Conservation (phyloP, 1,140 invertebrate species). For the Cotesia typhae region DNA sequence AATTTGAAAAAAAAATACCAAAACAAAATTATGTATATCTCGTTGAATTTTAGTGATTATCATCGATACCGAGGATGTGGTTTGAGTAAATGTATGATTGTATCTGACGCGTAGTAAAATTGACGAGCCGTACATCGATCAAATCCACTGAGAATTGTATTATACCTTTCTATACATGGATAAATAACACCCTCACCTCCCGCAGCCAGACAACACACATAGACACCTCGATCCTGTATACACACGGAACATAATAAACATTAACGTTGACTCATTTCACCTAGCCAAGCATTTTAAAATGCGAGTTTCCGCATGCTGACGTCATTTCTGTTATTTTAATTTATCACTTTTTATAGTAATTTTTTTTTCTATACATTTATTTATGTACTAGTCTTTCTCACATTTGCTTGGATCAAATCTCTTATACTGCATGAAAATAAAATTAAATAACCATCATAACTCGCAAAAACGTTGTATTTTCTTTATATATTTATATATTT, state of each 20-base stretch:
- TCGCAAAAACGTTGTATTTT: too few species aligned
- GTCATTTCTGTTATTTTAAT: conserved; percentile 20
- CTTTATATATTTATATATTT: too few species aligned
- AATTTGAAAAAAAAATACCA: background rate
- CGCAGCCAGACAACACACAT: too few species aligned
- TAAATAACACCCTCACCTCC: too few species aligned
- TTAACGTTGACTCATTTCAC: conserved; percentile 28
- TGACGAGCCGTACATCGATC: conserved; percentile 33
- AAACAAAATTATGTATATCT: background rate
- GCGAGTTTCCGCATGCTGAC: conserved; percentile 17
- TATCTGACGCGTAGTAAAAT: conserved; percentile 27
- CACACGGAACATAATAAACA: conserved; percentile 37
- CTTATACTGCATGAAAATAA: too few species aligned
- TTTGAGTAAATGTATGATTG: conserved; percentile 17
- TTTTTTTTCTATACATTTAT: background rate
- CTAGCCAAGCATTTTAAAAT: conserved; percentile 8
- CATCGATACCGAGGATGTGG: conserved; percentile 9
- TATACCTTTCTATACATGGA: too few species aligned
- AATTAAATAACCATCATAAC: too few species aligned
- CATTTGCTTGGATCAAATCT: too few species aligned
- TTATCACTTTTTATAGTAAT: conserved; percentile 1
- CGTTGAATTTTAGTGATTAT: conserved; percentile 6
- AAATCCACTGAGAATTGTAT: conserved; percentile 26
- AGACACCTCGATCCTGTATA: background rate
- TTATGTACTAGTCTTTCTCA: too few species aligned